Conservation (phyloP, 1,140 invertebrate genomes). For the Papilio xuthus region DNA sequence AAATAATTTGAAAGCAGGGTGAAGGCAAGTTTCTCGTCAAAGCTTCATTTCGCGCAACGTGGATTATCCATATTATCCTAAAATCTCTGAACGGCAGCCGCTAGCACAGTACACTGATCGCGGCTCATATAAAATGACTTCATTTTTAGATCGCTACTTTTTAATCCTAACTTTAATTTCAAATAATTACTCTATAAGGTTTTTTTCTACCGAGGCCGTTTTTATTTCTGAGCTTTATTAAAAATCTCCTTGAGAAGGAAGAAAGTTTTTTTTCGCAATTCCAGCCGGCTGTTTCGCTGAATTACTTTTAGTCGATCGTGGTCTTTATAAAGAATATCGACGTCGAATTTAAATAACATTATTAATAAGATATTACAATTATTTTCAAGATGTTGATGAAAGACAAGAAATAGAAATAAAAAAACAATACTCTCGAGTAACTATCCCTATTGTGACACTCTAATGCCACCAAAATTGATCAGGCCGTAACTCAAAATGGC, state of each 20-base stretch:
- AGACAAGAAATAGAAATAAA: neutral
- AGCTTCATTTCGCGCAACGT: constrained; percentile 62
- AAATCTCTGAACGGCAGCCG: constrained; percentile 67
- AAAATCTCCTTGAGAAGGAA: constrained; percentile 46
- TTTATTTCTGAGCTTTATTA: constrained; percentile 52
- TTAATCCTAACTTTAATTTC: constrained; percentile 59
- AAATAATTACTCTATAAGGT: constrained; percentile 56
- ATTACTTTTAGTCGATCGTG: constrained; percentile 44
- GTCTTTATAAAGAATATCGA: constrained; percentile 34
- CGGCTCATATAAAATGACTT: constrained; percentile 62
- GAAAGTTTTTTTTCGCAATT: constrained; percentile 48
- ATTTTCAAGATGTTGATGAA: neutral
- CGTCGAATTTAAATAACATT: constrained; percentile 13
- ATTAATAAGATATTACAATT: neutral
- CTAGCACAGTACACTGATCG: constrained; percentile 57
- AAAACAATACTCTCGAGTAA: too few species aligned
- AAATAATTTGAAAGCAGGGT: constrained; percentile 63
- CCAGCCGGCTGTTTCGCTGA: constrained; percentile 43
- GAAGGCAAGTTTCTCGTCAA: constrained; percentile 55
- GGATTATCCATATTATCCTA: constrained; percentile 74
- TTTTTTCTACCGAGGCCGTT: constrained; percentile 44
- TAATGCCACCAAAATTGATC: too few species aligned
- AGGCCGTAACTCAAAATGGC: too few species aligned
- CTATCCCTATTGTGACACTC: too few species aligned
- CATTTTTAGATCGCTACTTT: constrained; percentile 63